phyloP scores from a whole-genome alignment of 2,113 vertebrate species.

The Eupsittula cactorum region DNA sequence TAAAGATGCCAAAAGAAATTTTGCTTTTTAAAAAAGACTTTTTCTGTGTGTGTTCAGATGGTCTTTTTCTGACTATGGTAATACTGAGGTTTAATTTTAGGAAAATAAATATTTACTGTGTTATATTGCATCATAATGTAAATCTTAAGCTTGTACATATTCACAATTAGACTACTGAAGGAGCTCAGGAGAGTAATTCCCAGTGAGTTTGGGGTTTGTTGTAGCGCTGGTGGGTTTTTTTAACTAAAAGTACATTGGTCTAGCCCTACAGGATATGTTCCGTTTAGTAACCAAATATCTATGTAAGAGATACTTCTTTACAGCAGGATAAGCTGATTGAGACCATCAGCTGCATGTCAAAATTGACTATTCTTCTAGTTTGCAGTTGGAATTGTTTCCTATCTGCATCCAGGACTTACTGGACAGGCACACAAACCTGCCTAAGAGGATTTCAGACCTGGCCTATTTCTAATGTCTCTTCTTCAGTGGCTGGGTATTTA shows the following conservation, averaged over 20 bases:
- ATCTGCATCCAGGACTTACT: rapidly evolving
- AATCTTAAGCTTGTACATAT: neutral
- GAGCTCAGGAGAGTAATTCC: neutral
- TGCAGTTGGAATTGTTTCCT: neutral
- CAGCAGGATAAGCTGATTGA: neutral
- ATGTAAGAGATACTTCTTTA: neutral
- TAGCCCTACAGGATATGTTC: neutral
- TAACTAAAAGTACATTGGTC: neutral
- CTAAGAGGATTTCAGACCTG: neutral
- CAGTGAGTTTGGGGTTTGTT: neutral
- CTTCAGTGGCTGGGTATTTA: neutral
- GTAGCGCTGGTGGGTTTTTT: neutral
- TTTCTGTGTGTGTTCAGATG: neutral
- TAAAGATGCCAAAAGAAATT: neutral
- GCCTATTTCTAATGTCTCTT: neutral
- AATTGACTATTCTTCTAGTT: neutral
- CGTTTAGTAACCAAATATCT: neutral
- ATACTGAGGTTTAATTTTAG: neutral
- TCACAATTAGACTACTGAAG: neutral
- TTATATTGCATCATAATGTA: neutral
- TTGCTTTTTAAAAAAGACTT: neutral
- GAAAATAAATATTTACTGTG: neutral
- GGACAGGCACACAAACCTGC: neutral
- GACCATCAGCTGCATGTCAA: neutral
- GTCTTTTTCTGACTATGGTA: neutral